Evolutionary conservation across 2,797 vertebrate species (phyloP).

Genomic region (Smutsia temminckii): DNA sequence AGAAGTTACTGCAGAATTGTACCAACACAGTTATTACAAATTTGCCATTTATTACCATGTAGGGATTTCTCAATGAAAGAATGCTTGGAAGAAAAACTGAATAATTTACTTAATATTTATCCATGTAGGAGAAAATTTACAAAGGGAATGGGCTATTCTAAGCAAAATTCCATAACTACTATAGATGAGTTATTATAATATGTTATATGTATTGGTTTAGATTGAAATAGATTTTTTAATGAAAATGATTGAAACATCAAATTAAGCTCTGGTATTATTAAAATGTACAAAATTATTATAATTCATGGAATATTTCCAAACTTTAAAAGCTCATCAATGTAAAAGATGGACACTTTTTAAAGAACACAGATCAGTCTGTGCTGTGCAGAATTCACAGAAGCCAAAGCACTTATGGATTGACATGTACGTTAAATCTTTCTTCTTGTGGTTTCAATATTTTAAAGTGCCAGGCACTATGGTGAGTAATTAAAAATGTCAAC

Average conservation of each 20-base stretch:
- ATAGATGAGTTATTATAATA: slow-evolving; percentile 9
- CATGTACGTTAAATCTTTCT: slow-evolving; percentile 66
- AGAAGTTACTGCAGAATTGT: not conserved
- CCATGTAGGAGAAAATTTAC: slow-evolving; percentile 8
- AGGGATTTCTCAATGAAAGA: slow-evolving; percentile 2
- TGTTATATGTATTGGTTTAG: slow-evolving; percentile 1
- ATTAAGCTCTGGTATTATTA: slow-evolving; percentile 39
- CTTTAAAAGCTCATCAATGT: slow-evolving; percentile 68
- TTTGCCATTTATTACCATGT: not conserved
- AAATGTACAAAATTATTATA: slow-evolving; percentile 70
- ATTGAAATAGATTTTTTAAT: slow-evolving; percentile 71
- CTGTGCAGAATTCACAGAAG: not conserved
- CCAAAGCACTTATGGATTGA: slow-evolving; percentile 62
- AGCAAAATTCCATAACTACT: slow-evolving; percentile 8
- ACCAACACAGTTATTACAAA: not conserved
- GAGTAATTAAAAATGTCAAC: slow-evolving; percentile 72
- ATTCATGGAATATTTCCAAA: slow-evolving; percentile 65
- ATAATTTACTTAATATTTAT: slow-evolving; percentile 17
- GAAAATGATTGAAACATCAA: slow-evolving; percentile 78
- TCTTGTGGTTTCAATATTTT: slow-evolving; percentile 73
- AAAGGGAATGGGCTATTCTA: not conserved
- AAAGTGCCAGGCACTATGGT: slow-evolving; percentile 64
- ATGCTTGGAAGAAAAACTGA: not conserved
- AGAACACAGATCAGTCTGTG: slow-evolving; percentile 28
- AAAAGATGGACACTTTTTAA: slow-evolving; percentile 57